Conservation (phyloP, 2,113 vertebrate genomes). For the Oryzias woworae region DNA sequence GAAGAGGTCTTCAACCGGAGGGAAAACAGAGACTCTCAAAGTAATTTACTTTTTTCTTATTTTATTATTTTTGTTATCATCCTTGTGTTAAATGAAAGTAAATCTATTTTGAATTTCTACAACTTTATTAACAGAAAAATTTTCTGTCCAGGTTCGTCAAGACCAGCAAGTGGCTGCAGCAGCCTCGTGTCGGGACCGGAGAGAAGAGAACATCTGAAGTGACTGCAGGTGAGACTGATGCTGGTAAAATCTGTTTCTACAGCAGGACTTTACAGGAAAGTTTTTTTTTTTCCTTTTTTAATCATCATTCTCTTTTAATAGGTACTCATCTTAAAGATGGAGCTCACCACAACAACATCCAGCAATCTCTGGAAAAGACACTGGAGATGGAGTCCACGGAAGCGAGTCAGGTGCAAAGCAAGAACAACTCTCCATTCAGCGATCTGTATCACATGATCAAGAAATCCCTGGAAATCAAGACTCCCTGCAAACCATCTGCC, state of each 20-base stretch:
- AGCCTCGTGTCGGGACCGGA: conserved; percentile 28
- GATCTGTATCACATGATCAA: conserved; percentile 84
- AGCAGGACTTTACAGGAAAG: too few relatives aligned
- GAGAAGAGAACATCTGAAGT: conserved; percentile 56
- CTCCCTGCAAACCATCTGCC: conserved; percentile 55
- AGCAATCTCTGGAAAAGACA: conserved; percentile 55
- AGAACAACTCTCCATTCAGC: conserved; percentile 79
- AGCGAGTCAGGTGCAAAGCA: conserved; percentile 31
- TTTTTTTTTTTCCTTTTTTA: not conserved
- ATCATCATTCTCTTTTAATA: conserved; percentile 6
- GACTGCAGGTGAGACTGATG: conserved; percentile 64
- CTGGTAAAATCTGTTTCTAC: too few relatives aligned
- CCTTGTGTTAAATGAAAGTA: not conserved
- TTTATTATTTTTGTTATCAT: not conserved
- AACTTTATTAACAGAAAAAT: not conserved
- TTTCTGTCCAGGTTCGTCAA: conserved; percentile 76
- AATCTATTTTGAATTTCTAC: not conserved
- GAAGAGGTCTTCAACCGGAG: conserved; percentile 69
- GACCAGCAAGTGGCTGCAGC: conserved; percentile 76
- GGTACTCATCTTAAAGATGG: conserved; percentile 75
- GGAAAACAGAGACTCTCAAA: conserved; percentile 79
- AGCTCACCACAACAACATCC: conserved; percentile 59
- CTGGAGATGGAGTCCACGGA: conserved; percentile 45
- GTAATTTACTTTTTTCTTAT: conserved; percentile 52
- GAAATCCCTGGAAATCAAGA: conserved; percentile 68